Base-by-base conservation (phyloP, 2,113 vertebrate species). In the Aplodontia rufa region DNA sequence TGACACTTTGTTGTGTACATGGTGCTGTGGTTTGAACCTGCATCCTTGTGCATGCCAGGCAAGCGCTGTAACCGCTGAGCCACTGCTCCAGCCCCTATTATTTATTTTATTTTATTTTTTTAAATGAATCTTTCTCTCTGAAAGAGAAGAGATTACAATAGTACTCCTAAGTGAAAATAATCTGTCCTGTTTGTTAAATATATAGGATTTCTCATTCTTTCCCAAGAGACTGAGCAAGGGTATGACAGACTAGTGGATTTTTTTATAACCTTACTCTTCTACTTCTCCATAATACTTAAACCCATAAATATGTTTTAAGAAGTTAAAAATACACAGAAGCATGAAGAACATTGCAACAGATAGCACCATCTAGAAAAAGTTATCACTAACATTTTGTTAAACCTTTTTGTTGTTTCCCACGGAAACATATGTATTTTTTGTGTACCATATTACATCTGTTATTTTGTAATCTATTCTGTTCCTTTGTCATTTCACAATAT, bases 381-480 rank as follows among this genome's bases (percentile, higher is more conserved):
- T 51, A 84, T 71, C 17, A 45, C 26, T 90, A 58, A 62, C 53
- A 16, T 91, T 35, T 87, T 75, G 24, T 47, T 66, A 35, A 49
- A 66, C 37, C 14, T 80, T 47, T 30, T 17, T 72, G 42, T 85
- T 62, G 7, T 89, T 91, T 95, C 28, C 47, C 45, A 16, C 74
- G 66, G n/a, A 81, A 81, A 28, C 66, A 55, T 10, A 47, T 55
- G 19, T 55, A 40, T 75, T 68, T 14, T 49, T 16, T 1, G 47
- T 14, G 14, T 5, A 92, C 68, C 14, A 3, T 35, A 47, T 58
- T 94, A 16, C 26, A 51, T 42, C 3, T 69, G 30, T 14, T 90
- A 94, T 78, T 85, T 78, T 90, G 35, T 94, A 35, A 71, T 42
- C 42, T 87, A 76, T 13, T 90, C 4, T 91, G 53, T 69, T 53